phyloP scores from a whole-genome alignment of 2,113 vertebrate species.

The Cephalopterus ornatus region DNA sequence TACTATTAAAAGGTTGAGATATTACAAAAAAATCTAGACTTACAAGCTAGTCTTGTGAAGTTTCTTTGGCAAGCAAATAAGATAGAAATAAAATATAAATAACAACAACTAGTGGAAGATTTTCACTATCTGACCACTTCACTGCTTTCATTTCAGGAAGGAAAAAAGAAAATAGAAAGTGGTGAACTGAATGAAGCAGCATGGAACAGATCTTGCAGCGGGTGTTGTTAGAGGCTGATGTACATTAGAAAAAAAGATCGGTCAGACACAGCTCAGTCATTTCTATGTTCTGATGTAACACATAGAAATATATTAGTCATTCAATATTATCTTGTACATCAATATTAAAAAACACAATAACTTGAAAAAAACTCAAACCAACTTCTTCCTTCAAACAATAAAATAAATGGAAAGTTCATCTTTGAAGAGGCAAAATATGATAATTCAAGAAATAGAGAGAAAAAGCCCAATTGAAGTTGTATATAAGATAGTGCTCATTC shows the following conservation, averaged over 20 bases:
- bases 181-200: neutral
- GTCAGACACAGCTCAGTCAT: neutral
- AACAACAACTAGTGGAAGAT: fast-evolving
- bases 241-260: neutral
- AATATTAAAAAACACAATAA: neutral
- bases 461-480: neutral
- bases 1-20: neutral
- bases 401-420: neutral
- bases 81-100: neutral
- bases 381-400: neutral
- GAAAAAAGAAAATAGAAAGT: neutral
- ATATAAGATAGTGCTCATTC: neutral
- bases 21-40: neutral
- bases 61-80: neutral
- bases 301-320: neutral
- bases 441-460: neutral
- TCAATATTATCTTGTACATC: neutral
- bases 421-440: neutral
- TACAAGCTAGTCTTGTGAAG: neutral
- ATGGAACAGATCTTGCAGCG: neutral
- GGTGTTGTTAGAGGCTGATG: neutral
- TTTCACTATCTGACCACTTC: neutral
- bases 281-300: neutral
- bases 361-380: neutral
- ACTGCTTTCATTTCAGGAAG: neutral